Percentiles rank a stretch among this genome's conserved stretches.
phyloP scores from a whole-genome alignment of 2,113 vertebrate species.

The Piliocolobus tephrosceles region DNA sequence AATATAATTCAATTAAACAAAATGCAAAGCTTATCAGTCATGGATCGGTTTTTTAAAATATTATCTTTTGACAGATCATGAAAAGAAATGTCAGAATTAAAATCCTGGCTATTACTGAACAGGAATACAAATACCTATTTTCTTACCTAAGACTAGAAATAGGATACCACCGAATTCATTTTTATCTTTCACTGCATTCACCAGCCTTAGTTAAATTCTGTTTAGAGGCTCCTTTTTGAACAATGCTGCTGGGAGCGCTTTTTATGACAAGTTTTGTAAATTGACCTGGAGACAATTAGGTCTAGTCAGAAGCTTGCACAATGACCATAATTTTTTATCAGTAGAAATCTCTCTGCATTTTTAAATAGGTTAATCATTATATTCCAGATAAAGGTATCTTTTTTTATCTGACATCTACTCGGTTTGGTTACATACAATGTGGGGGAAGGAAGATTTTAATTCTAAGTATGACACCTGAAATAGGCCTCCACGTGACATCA shows the following conservation, averaged over 20 bases:
- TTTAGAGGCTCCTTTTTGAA: background rate
- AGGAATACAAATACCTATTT: conserved; percentile 17
- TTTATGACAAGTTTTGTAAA: conserved; percentile 49
- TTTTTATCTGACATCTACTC: conserved; percentile 20
- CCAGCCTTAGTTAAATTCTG: background rate
- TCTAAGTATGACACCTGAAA: conserved; percentile 1
- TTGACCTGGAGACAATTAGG: conserved; percentile 16
- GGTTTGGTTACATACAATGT: background rate
- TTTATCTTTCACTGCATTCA: background rate
- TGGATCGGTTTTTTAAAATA: background rate
- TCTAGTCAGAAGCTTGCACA: conserved; percentile 54
- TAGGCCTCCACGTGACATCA: background rate
- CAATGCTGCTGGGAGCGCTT: background rate
- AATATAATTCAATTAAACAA: conserved; percentile 32
- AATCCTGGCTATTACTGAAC: background rate
- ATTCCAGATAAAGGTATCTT: background rate
- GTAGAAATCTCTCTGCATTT: conserved; percentile 37
- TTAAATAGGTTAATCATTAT: conserved; percentile 27
- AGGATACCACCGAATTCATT: background rate
- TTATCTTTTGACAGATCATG: background rate
- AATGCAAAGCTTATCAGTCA: background rate
- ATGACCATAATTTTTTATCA: conserved; percentile 29
- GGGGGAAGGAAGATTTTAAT: background rate
- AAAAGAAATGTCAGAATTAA: conserved; percentile 23
- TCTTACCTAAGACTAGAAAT: conserved; percentile 1